Evolutionary conservation across 2,113 vertebrate species (phyloP).

Genomic region (Struthidea cinerea): DNA sequence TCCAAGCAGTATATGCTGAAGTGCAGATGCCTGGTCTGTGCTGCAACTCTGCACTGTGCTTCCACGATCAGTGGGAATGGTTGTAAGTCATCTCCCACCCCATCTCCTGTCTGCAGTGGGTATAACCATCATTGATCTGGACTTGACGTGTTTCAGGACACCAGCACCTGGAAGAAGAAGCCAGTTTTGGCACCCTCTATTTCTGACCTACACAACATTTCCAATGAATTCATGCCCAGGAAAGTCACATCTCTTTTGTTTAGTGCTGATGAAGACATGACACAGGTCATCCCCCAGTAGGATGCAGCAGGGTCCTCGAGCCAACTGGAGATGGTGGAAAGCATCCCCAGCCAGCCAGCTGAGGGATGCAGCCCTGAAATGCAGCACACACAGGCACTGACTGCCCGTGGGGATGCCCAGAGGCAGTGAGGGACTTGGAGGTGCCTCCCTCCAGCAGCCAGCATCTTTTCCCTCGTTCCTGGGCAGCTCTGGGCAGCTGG

Average conservation of each 20-base stretch:
- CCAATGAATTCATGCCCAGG: not conserved
- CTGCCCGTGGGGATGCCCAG: fast-evolving
- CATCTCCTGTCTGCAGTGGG: not conserved
- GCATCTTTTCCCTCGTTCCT: not conserved
- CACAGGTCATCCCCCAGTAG: not conserved
- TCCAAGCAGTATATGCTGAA: not conserved
- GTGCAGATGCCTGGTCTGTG: not conserved
- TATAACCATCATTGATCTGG: not conserved
- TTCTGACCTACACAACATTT: not conserved
- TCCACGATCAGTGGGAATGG: not conserved
- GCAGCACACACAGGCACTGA: not conserved
- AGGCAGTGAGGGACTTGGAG: fast-evolving
- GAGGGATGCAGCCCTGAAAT: not conserved
- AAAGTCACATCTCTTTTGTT: not conserved
- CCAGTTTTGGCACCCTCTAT: not conserved
- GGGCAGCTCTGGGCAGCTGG: not conserved
- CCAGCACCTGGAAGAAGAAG: not conserved
- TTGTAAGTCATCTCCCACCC: fast-evolving
- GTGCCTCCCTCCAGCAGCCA: not conserved
- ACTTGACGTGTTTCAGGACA: fast-evolving
- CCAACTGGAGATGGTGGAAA: not conserved
- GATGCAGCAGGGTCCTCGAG: not conserved
- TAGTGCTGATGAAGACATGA: not conserved
- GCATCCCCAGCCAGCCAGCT: not conserved
- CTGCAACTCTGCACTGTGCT: not conserved